Evolutionary conservation across 2,113 vertebrate species (phyloP).

Genomic region (Coreoperca whiteheadi): DNA sequence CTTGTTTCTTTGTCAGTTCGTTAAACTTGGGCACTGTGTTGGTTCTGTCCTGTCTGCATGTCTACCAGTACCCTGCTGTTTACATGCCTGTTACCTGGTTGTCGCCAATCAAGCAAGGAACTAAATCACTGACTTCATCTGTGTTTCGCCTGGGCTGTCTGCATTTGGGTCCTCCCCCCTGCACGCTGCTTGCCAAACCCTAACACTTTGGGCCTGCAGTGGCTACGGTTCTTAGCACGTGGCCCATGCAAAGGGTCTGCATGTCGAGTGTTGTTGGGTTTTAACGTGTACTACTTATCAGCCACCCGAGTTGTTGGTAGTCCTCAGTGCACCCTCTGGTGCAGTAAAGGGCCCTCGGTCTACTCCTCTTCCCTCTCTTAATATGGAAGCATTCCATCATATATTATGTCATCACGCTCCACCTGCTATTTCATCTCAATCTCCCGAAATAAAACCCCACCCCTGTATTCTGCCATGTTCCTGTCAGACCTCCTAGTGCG

Average conservation of each 20-base stretch:
- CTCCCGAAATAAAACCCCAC: constrained; percentile 27
- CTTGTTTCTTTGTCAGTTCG: no score
- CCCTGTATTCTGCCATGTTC: constrained; percentile 27
- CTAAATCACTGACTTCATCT: no score
- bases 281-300: constrained; percentile 4
- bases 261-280: background rate
- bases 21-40: no score
- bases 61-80: no score
- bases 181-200: no score
- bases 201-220: background rate
- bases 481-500: constrained; percentile 24
- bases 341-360: background rate
- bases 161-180: no score
- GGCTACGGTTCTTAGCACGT: background rate
- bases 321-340: constrained; percentile 8
- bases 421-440: constrained; percentile 28
- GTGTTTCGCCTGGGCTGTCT: no score
- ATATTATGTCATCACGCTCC: constrained; percentile 51
- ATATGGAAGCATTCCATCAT: constrained; percentile 44
- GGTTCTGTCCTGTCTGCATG: no score
- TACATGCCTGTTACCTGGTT: no score
- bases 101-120: no score
- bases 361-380: constrained; percentile 15
- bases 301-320: background rate
- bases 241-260: background rate